Percentiles rank a stretch among this genome's conserved stretches.
Conservation (phyloP, 2,113 vertebrate species). For the Laticauda colubrina region DNA sequence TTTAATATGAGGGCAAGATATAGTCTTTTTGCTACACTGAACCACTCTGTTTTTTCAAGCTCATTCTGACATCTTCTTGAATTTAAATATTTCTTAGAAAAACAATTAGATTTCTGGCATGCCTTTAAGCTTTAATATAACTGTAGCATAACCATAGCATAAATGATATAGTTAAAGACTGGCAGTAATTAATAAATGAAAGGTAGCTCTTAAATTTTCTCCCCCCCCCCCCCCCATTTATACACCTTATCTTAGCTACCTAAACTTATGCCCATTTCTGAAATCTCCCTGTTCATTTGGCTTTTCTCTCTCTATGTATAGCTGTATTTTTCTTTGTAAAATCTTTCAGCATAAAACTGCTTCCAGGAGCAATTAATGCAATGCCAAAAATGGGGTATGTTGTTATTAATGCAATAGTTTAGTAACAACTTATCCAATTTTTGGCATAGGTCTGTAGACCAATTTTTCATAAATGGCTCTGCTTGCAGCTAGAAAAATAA, state of each 20-base stretch:
- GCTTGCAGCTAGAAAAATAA: slow-evolving; percentile 9
- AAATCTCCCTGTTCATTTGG: not conserved
- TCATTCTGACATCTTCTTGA: not conserved
- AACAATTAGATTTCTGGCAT: not conserved
- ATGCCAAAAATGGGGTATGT: not conserved
- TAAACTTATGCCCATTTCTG: not conserved
- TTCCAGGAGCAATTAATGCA: not conserved
- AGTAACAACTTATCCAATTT: not conserved
- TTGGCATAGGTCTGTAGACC: not conserved
- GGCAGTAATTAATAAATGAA: not conserved
- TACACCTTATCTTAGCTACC: not conserved
- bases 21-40: not conserved
- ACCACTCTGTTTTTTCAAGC: not conserved
- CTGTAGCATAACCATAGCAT: not conserved
- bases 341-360: not conserved
- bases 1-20: not conserved
- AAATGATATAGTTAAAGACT: not conserved
- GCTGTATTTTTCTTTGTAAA: not conserved
- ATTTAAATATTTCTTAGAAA: not conserved
- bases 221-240: not conserved
- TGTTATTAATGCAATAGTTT: not conserved
- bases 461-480: slow-evolving; percentile 30
- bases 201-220: not conserved
- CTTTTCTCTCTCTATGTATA: not conserved
- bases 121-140: not conserved